A percentile compares a stretch with the other conserved stretches of the same genome.
phyloP scores from a whole-genome alignment of 2,888 invertebrate species.

The Bursaphelenchus okinawaensis region DNA sequence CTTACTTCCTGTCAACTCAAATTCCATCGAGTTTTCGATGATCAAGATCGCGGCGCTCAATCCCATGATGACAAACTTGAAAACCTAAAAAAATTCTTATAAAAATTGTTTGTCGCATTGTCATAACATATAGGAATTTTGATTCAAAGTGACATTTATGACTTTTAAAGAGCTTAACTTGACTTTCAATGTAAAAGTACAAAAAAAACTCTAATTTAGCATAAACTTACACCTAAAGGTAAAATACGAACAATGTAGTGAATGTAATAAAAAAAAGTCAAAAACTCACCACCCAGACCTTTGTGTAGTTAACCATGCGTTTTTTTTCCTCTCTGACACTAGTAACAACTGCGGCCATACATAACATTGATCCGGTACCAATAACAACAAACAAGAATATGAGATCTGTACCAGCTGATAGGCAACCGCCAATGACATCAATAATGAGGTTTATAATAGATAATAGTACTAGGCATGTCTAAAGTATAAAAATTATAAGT shows the following conservation, averaged over 20 bases:
- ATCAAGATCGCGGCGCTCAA: not conserved
- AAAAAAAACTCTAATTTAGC: too few relatives aligned
- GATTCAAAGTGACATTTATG: too few relatives aligned
- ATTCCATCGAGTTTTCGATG: not conserved
- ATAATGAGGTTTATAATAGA: not conserved
- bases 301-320: not conserved
- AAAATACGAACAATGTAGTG: too few relatives aligned
- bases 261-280: too few relatives aligned
- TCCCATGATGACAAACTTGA: not conserved
- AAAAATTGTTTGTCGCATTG: not conserved
- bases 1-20: not conserved
- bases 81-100: not conserved
- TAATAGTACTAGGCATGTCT: not conserved
- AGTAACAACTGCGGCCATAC: not conserved
- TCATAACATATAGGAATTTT: too few relatives aligned
- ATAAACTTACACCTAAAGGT: too few relatives aligned
- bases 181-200: not conserved
- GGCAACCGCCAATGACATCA: not conserved
- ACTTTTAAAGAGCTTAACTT: not conserved
- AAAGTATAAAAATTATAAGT: too few relatives aligned
- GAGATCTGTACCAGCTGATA: not conserved
- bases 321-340: not conserved
- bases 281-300: not conserved
- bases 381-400: not conserved
- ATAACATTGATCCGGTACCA: not conserved